These are phyloP conservation scores for Porites australiensis DNA, from an alignment of 64 coral and sea anemone species.

Conservation along the genomic window DNA sequence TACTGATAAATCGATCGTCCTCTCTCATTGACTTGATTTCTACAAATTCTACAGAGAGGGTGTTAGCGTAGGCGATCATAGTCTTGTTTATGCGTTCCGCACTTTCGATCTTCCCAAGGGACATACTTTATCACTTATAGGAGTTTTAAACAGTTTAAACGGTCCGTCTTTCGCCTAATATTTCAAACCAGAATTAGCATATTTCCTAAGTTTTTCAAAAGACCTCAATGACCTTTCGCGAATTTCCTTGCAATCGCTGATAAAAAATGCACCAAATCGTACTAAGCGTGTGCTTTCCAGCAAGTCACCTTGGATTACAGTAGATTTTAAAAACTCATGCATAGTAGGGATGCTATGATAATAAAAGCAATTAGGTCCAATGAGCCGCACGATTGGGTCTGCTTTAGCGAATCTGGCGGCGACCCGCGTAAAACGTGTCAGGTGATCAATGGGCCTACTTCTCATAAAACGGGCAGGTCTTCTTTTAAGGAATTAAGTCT, in stretches of 20 bases:
- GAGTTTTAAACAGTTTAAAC: conserved; percentile 48
- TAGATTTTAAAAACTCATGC: conserved; percentile 39
- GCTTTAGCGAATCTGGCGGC: neutral
- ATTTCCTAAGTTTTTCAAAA: too few relatives aligned
- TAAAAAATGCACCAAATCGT: conserved; percentile 40
- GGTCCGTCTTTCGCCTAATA: too few relatives aligned
- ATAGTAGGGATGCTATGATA: conserved; percentile 61
- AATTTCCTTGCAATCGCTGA: conserved; percentile 18
- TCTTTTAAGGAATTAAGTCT: neutral
- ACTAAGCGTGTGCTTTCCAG: conserved; percentile 9
- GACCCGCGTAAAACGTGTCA: conserved; percentile 5
- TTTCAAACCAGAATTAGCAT: too few relatives aligned
- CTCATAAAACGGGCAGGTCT: too few relatives aligned
- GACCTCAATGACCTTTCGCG: too few relatives aligned
- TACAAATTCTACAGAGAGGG: conserved; percentile 27
- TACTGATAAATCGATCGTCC: conserved; percentile 42
- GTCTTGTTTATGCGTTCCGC: conserved; percentile 23
- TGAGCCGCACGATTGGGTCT: conserved; percentile 36
- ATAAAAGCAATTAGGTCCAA: too few relatives aligned
- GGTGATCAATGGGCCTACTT: too few relatives aligned
- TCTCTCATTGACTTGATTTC: conserved; percentile 37
- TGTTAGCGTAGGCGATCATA: conserved; percentile 20
- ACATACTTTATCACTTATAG: conserved; percentile 34
- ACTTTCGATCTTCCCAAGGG: conserved; percentile 28
- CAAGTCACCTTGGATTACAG: conserved; percentile 58